These are phyloP conservation scores for Bicyclus anynana DNA, from an alignment of 1,140 invertebrate genomes.

Conservation along the genomic window DNA sequence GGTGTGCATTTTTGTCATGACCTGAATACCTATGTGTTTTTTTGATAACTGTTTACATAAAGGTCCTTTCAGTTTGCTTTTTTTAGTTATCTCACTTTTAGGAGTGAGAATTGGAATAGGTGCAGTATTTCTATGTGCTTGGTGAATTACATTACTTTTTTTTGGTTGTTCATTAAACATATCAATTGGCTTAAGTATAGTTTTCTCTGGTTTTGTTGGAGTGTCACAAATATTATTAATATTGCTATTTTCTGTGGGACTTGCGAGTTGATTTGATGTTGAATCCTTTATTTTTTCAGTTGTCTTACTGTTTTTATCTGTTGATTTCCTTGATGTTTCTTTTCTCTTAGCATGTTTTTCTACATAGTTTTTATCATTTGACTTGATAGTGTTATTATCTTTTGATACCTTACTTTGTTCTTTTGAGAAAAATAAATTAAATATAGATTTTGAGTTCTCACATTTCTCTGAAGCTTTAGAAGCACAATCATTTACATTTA, in stretches of 20 bases:
- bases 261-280: constrained; percentile 47
- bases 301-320: constrained; percentile 35
- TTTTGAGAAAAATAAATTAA: constrained; percentile 45
- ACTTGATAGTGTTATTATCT: constrained; percentile 32
- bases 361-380: constrained; percentile 42
- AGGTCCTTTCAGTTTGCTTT: constrained; percentile 18
- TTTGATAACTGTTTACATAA: constrained; percentile 30
- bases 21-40: constrained; percentile 36
- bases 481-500: constrained; percentile 35
- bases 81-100: constrained; percentile 24
- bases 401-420: constrained; percentile 30
- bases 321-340: constrained; percentile 40
- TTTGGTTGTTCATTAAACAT: constrained; percentile 59
- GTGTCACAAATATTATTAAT: constrained; percentile 31
- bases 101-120: constrained; percentile 18
- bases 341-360: constrained; percentile 66
- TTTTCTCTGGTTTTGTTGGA: constrained; percentile 44
- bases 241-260: constrained; percentile 44
- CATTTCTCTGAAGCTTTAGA: constrained; percentile 41
- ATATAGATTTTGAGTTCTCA: constrained; percentile 30
- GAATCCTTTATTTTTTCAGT: constrained; percentile 49
- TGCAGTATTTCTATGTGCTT: constrained; percentile 62
- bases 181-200: constrained; percentile 57
- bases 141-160: constrained; percentile 46
- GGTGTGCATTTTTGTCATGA: constrained; percentile 30